Percentiles rank a stretch among this genome's conserved stretches.
These are phyloP conservation scores for Acanthurus leucopareius DNA, from an alignment of 2,797 vertebrate species.

Conservation along the genomic window DNA sequence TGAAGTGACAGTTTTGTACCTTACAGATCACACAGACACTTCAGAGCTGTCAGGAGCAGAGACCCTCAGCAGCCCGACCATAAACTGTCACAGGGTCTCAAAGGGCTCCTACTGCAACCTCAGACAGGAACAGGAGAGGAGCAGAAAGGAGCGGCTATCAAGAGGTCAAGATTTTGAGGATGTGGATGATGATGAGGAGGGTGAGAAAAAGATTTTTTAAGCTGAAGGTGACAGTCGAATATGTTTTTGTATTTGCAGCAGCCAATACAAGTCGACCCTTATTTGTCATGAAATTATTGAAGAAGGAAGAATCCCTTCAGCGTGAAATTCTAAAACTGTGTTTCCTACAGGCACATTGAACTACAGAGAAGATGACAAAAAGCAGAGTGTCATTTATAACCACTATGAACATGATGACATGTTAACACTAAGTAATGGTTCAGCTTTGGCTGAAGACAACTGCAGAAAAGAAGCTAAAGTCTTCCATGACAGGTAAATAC, in stretches of 20 bases:
- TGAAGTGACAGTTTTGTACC: slow-evolving; percentile 17
- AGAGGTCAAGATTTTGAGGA: slow-evolving; percentile 25
- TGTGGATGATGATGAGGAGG: slow-evolving; percentile 22
- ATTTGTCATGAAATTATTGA: not conserved
- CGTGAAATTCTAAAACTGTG: not conserved
- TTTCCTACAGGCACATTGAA: slow-evolving; percentile 36
- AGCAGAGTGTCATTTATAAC: slow-evolving; percentile 1
- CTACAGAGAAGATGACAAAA: slow-evolving; percentile 40
- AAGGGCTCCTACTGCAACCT: slow-evolving; percentile 1
- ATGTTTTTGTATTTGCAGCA: not conserved
- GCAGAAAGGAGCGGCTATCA: slow-evolving; percentile 4
- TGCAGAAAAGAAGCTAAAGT: slow-evolving; percentile 27
- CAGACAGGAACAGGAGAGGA: slow-evolving; percentile 14
- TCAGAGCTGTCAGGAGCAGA: slow-evolving; percentile 38
- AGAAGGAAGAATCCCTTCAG: not conserved
- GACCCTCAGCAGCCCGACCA: not conserved
- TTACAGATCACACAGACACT: slow-evolving; percentile 37
- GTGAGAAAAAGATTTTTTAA: slow-evolving; percentile 44
- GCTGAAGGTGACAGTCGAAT: not conserved
- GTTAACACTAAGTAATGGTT: slow-evolving; percentile 1
- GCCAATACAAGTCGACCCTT: not conserved
- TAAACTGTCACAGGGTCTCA: not conserved
- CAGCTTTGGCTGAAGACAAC: slow-evolving; percentile 20
- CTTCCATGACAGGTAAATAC: slow-evolving; percentile 75
- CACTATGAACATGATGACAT: slow-evolving; percentile 28